These are phyloP conservation scores for Papilio aristodemus DNA, from an alignment of 1,140 invertebrate species.

Conservation along the genomic window DNA sequence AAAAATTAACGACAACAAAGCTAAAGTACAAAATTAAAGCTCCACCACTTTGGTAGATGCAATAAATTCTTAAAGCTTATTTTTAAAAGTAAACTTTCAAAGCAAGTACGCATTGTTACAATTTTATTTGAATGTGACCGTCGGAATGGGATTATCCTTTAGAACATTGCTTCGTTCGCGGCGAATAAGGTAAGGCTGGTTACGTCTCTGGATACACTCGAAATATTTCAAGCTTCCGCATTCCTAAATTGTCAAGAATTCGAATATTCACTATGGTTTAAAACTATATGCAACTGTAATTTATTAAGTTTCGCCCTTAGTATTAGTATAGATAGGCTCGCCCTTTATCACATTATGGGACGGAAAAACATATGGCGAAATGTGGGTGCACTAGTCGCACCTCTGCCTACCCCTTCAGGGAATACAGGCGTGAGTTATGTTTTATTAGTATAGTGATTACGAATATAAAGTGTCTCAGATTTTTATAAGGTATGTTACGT, in stretches of 20 bases:
- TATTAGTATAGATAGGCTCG: too few relatives aligned
- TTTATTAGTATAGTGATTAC: too few relatives aligned
- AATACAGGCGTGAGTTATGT: too few relatives aligned
- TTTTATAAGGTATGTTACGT: background rate
- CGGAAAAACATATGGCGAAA: too few relatives aligned
- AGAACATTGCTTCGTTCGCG: conserved; percentile 27
- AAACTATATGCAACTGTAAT: background rate
- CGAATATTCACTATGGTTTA: conserved; percentile 6
- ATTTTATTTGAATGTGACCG: conserved; percentile 27
- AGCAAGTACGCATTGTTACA: conserved; percentile 22
- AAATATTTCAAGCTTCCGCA: conserved; percentile 31
- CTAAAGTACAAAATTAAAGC: conserved; percentile 8
- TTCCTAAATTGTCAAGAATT: conserved; percentile 30
- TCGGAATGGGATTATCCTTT: conserved; percentile 33
- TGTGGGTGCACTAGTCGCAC: too few relatives aligned
- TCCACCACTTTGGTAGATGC: conserved; percentile 2
- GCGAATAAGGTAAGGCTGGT: conserved; percentile 24
- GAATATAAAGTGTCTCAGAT: background rate
- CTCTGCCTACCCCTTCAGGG: too few relatives aligned
- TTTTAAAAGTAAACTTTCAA: conserved; percentile 17
- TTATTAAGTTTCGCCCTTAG: background rate
- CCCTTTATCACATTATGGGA: too few relatives aligned
- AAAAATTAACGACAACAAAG: background rate
- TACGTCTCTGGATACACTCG: conserved; percentile 27
- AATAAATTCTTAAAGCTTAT: conserved; percentile 22